Conservation (phyloP, 2,113 vertebrate species). For the Ageneiosus marmoratus region DNA sequence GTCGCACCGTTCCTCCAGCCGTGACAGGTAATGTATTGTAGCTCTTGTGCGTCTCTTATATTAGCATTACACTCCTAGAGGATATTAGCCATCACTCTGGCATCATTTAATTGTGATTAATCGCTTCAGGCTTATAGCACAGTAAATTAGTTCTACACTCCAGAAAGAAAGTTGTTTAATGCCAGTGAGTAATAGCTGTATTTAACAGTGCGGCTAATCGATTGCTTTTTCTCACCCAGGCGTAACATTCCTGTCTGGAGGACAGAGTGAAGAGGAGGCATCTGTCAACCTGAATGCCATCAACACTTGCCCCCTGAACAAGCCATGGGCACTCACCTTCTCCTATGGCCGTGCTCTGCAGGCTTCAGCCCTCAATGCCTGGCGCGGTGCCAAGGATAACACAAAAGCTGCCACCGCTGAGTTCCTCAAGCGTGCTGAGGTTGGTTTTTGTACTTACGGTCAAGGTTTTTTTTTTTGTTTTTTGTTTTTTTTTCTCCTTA, state of each 20-base stretch:
- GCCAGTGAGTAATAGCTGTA: neutral
- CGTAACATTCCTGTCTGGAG: slow-evolving; percentile 94
- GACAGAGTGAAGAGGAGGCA: slow-evolving; percentile 96
- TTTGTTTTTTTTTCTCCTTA: too few species aligned
- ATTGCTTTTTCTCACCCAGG: slow-evolving; percentile 68
- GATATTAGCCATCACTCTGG: neutral
- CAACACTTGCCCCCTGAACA: slow-evolving; percentile 83
- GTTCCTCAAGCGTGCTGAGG: slow-evolving; percentile 92
- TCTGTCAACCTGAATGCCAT: slow-evolving; percentile 94
- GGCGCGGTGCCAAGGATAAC: slow-evolving; percentile 84
- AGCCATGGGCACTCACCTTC: slow-evolving; percentile 96
- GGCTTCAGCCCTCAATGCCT: slow-evolving; percentile 89
- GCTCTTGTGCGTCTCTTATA: neutral
- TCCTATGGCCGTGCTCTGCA: slow-evolving; percentile 96
- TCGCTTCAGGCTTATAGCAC: neutral
- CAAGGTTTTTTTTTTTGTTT: too few species aligned
- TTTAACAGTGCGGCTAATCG: neutral
- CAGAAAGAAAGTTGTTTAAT: neutral
- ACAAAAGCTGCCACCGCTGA: slow-evolving; percentile 85
- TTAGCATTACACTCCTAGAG: neutral
- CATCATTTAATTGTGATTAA: neutral
- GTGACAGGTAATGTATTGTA: slow-evolving; percentile 80
- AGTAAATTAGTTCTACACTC: neutral
- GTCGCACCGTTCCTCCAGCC: slow-evolving; percentile 92
- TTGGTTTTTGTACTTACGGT: neutral